Evolutionary conservation across 2,797 vertebrate species (phyloP), one percentile per base, ranked within the genome.

Genomic region (Intellagama lesueurii): DNA sequence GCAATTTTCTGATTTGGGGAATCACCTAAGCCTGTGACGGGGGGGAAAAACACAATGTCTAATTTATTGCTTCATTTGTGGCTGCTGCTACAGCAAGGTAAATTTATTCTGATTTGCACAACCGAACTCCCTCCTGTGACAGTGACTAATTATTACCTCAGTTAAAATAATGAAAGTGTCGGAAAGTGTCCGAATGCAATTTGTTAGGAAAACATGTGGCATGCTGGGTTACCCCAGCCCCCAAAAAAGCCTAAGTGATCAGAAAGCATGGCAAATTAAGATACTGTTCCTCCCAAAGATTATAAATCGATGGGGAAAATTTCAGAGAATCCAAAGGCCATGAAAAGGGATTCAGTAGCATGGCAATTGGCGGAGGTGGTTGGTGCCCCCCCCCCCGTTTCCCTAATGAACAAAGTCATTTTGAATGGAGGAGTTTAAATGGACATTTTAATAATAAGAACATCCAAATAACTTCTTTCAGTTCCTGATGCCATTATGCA

Each of bases 1-100:
- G 93, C 72, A 2, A 60, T 95, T 96, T 40, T 96, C 95, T 97
- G 96, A 97, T 96, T 96, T 96, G 97, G 95, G 79, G 96, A 14
- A 97, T 97, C 97, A 97, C 97, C 96, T 96, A 97, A 97, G 96
- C 96, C 96, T 47, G 92, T 97, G 16, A 64, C 5, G 52, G 52
- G 19, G 5, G 96, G 97, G 79, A 87, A 82, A 81, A 75, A 97
- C 97, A 96, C 96, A 96, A 94, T 98, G 97, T 97, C 96, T 98
- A 97, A 98, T 98, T 97, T 98, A 98, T 97, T 97, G 97, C 97
- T 98, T 97, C 97, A 98, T 98, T 98, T 98, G 97, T 97, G 97
- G 97, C 97, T 97, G 97, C 97, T 96, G 96, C 96, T 97, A 97
- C 91, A 89, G 97, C 96, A 96, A 97, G 96, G 97, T 97, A 97